Evolutionary conservation across 2,888 invertebrate species (phyloP).

Genomic region (Argyresthia albistria): DNA sequence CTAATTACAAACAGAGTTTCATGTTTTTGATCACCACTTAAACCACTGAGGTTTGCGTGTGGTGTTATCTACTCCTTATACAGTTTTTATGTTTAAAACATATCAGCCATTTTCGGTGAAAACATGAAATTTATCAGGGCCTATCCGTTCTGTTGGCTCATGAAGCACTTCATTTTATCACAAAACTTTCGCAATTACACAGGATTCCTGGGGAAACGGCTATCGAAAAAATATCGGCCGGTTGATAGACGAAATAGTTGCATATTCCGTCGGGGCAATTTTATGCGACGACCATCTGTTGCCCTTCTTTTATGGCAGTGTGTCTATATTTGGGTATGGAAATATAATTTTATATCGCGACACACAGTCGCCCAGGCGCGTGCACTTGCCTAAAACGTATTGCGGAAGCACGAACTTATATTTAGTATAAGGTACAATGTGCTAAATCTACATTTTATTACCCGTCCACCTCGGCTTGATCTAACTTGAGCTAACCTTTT

Average conservation of each 20-base stretch:
- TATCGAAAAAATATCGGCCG: neutral
- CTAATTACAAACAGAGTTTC: too few relatives aligned
- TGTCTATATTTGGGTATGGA: constrained; percentile 1
- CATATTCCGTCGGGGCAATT: neutral
- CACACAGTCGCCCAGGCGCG: neutral
- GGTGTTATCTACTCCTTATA: too few relatives aligned
- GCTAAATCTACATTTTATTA: too few relatives aligned
- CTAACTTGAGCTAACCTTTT: too few relatives aligned
- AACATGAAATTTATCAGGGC: constrained; percentile 8
- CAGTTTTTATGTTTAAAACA: too few relatives aligned
- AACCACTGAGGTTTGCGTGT: too few relatives aligned
- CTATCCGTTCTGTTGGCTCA: neutral
- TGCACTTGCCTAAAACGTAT: neutral
- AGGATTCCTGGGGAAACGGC: neutral
- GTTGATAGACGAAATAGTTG: neutral
- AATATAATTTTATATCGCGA: constrained; percentile 1
- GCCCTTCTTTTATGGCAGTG: constrained; percentile 1
- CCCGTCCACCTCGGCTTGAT: too few relatives aligned
- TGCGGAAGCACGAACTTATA: neutral
- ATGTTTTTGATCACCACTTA: too few relatives aligned
- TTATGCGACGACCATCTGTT: neutral
- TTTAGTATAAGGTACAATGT: neutral
- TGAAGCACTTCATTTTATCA: constrained; percentile 5
- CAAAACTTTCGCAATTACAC: constrained; percentile 1
- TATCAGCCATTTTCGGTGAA: constrained; percentile 6